Percentiles rank a stretch among this genome's conserved stretches.
Conservation (phyloP, 2,888 invertebrate species). For the Blera fallax region DNA sequence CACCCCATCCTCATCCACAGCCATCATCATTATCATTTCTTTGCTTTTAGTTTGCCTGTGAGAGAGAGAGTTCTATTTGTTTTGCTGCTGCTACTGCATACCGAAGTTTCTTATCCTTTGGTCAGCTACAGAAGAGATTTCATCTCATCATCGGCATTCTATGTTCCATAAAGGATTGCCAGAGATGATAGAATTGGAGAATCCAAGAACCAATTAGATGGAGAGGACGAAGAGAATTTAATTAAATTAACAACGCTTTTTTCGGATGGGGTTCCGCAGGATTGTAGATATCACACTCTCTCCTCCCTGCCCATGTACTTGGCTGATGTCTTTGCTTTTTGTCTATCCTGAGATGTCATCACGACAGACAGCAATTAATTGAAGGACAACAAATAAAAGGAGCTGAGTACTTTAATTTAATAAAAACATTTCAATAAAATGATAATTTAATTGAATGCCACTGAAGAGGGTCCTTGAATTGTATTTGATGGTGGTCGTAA, state of each 20-base stretch:
- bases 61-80: conserved; percentile 10
- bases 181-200: too few relatives aligned
- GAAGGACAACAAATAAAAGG: conserved; percentile 32
- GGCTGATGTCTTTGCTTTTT: not conserved
- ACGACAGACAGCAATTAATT: conserved; percentile 30
- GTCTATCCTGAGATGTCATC: conserved; percentile 12
- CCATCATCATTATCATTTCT: not conserved
- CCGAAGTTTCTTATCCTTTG: conserved; percentile 17
- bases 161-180: conserved; percentile 33
- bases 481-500: not conserved
- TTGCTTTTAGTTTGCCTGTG: not conserved
- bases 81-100: not conserved
- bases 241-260: conserved; percentile 62
- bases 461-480: not conserved
- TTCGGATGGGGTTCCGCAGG: conserved; percentile 26
- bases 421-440: conserved; percentile 56
- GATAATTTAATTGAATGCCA: conserved; percentile 38
- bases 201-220: conserved; percentile 53
- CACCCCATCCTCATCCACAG: conserved; percentile 1
- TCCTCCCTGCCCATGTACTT: not conserved
- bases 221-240: conserved; percentile 37
- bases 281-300: not conserved
- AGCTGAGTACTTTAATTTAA: conserved; percentile 38
- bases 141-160: conserved; percentile 14
- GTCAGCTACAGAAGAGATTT: conserved; percentile 21